Evolutionary conservation across 2,888 invertebrate species (phyloP), one percentile per base, ranked within the genome.

Genomic region (Melanchra persicariae): DNA sequence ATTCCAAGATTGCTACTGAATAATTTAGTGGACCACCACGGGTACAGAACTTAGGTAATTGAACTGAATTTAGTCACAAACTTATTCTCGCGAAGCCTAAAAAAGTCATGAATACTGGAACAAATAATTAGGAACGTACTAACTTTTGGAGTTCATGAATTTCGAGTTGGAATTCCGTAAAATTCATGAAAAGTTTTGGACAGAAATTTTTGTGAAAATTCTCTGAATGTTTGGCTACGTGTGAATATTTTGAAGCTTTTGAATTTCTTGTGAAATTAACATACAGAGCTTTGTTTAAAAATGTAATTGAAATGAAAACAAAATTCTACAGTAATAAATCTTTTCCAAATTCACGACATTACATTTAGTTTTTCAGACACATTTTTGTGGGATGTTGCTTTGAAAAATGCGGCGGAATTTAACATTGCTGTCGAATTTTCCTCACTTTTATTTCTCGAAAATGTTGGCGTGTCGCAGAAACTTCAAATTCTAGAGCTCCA

Each of bases 1-100:
- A 70, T 77, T 57, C 60, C 60, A 61, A 45, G 74, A 77, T 77
- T 60, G 79, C 12, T 74, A 24, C 34, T 77, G 70, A 77, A 77
- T 77, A 74, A 70, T 74, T 77, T 43, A 77, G 22, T 45, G 24
- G 61, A 52, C 57, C 57, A 59, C 52, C 34, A 59, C 51, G 37
- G 19, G 45, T 24, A 17, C 19, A 71, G 10, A 49, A 79, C 74
- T 74, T 74, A 54, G 49, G 69, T 74, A 57, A 79, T 79, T 77
- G 79, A 22, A 30, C 26, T 15, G 45, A 57, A 6, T 69, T 79
- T 40, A 60, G 34, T 51, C 24, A 24, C 12, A 54, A 59, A 63
- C 55, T 69, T 49, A 34, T 26, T 17, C 37, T 37, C 7, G 3
- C 30, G 52, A 54, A 62, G 58, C 49, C 24, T 43, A 12, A 74